These are phyloP conservation scores for Ellobium chinense DNA, from an alignment of 2,888 invertebrate species.

Conservation along the genomic window DNA sequence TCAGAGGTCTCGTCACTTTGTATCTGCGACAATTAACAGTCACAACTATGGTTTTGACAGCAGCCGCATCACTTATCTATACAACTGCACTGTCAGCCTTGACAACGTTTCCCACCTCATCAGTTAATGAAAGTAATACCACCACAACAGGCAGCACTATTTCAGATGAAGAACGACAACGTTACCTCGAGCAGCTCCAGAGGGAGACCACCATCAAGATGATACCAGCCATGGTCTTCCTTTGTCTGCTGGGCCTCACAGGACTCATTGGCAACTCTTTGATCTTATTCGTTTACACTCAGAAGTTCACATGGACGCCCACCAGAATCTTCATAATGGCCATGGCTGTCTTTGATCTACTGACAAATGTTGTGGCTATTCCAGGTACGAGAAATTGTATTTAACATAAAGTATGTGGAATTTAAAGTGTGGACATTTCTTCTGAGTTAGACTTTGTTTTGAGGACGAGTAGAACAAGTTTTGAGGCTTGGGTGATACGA, in stretches of 20 bases:
- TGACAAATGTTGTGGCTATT: constrained; percentile 18
- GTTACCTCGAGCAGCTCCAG: constrained; percentile 12
- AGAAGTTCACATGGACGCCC: not conserved
- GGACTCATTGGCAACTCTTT: constrained; percentile 20
- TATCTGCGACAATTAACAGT: no score
- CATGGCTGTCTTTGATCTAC: constrained; percentile 19
- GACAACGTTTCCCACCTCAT: not conserved
- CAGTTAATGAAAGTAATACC: not conserved
- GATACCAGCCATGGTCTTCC: constrained; percentile 22
- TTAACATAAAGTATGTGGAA: no score
- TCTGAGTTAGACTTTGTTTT: no score
- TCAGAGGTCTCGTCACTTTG: no score
- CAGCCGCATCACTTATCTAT: not conserved
- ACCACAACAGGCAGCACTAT: no score
- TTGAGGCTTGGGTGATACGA: no score
- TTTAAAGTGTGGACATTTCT: no score
- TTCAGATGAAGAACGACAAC: constrained; percentile 1
- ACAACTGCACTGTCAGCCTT: not conserved
- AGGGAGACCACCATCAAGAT: not conserved
- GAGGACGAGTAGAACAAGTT: no score
- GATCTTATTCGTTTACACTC: constrained; percentile 1
- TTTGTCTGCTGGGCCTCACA: not conserved
- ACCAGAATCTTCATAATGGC: constrained; percentile 10
- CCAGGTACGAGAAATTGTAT: no score
- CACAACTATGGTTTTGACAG: not conserved